These are phyloP conservation scores for Rhinichthys klamathensis DNA, from an alignment of 2,113 vertebrate species.

Conservation along the genomic window DNA sequence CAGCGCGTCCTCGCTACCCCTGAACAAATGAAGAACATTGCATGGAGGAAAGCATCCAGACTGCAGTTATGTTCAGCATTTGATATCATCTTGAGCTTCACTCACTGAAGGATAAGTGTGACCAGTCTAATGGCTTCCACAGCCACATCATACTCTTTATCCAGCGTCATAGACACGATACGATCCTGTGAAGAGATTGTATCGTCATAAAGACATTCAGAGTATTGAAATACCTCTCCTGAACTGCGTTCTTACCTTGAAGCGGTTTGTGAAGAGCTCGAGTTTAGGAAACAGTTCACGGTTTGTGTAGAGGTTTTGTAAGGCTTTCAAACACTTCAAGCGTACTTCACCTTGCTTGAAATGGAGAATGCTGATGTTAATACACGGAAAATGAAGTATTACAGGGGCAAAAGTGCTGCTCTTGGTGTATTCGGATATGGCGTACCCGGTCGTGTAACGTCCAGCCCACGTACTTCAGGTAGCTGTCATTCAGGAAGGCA, in stretches of 20 bases:
- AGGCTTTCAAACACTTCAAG: slow-evolving; percentile 96
- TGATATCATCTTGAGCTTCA: slow-evolving; percentile 49
- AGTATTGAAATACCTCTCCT: background rate
- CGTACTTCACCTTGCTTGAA: slow-evolving; percentile 97
- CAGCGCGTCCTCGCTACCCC: slow-evolving; percentile 96
- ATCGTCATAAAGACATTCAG: background rate
- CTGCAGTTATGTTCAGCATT: background rate
- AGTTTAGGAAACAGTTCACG: slow-evolving; percentile 95
- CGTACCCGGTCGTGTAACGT: slow-evolving; percentile 93
- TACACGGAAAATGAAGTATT: background rate
- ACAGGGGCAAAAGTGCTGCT: slow-evolving; percentile 19
- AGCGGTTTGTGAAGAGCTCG: slow-evolving; percentile 97
- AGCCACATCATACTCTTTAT: slow-evolving; percentile 96
- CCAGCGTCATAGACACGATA: slow-evolving; percentile 97
- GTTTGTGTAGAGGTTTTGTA: slow-evolving; percentile 97
- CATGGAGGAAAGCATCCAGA: background rate
- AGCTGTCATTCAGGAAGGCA: slow-evolving; percentile 96
- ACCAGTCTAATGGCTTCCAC: slow-evolving; percentile 97
- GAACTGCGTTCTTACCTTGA: slow-evolving; percentile 84
- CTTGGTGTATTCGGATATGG: slow-evolving; percentile 48
- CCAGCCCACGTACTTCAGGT: slow-evolving; percentile 98
- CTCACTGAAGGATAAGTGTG: slow-evolving; percentile 96
- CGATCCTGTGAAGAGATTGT: slow-evolving; percentile 81
- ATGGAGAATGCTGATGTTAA: background rate
- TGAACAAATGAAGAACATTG: slow-evolving; percentile 65